These are phyloP conservation scores for Pheosia gnoma DNA, from an alignment of 2,888 invertebrate species.

Conservation along the genomic window DNA sequence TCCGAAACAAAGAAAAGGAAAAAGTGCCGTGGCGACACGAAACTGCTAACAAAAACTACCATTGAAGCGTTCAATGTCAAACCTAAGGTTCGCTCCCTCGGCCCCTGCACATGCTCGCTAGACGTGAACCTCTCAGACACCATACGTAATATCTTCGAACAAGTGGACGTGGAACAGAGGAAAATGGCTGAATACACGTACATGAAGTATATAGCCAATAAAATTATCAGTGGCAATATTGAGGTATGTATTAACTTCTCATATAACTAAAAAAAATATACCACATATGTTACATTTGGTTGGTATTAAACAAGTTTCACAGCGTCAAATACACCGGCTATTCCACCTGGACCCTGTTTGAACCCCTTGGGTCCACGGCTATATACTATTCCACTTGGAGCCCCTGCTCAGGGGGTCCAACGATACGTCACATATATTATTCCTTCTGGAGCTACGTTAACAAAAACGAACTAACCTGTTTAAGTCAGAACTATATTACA, in stretches of 20 bases:
- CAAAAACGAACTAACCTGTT: too few relatives aligned
- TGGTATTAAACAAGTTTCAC: too few relatives aligned
- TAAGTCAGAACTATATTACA: too few relatives aligned
- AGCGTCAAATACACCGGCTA: too few relatives aligned
- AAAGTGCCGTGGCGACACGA: conserved; percentile 48
- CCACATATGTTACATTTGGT: too few relatives aligned
- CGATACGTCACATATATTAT: too few relatives aligned
- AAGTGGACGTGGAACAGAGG: conserved; percentile 72
- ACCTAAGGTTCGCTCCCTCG: conserved; percentile 55
- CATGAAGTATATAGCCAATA: conserved; percentile 72
- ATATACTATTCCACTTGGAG: too few relatives aligned
- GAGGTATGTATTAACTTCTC: conserved; percentile 50
- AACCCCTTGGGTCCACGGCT: too few relatives aligned
- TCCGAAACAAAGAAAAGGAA: conserved; percentile 51
- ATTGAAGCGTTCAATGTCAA: conserved; percentile 70
- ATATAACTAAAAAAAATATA: too few relatives aligned
- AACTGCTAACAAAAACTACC: conserved; percentile 64
- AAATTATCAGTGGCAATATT: conserved; percentile 59
- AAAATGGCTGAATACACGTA: conserved; percentile 69
- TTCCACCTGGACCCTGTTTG: too few relatives aligned
- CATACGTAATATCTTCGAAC: conserved; percentile 74
- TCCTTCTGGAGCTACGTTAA: too few relatives aligned
- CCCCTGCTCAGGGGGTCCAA: too few relatives aligned
- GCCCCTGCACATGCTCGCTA: conserved; percentile 73
- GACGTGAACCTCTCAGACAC: conserved; percentile 73